Evolutionary conservation across 2,888 invertebrate genomes (phyloP).

Genomic region (Aplocera efformata): DNA sequence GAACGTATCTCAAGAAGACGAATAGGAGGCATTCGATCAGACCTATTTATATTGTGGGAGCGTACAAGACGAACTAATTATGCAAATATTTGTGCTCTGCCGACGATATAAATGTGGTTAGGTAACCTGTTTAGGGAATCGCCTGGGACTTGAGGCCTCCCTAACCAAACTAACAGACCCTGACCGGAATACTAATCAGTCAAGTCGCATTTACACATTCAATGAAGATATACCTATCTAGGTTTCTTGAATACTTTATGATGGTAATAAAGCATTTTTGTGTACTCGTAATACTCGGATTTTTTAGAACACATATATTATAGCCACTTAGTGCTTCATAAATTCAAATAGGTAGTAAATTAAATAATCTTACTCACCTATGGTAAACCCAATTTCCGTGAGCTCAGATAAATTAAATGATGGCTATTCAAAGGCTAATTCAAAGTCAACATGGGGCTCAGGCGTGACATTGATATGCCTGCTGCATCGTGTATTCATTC

Average conservation of each 20-base stretch:
- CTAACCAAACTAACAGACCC: slow-evolving; percentile 64
- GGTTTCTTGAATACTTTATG: slow-evolving; percentile 16
- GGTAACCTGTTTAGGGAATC: slow-evolving; percentile 74
- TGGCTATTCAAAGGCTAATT: slow-evolving; percentile 1
- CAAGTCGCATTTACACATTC: slow-evolving; percentile 52
- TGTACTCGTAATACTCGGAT: too few relatives aligned
- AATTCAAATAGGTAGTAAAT: too few relatives aligned
- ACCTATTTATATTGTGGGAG: slow-evolving; percentile 48
- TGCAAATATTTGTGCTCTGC: slow-evolving; percentile 68
- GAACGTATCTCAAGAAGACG: slow-evolving; percentile 25
- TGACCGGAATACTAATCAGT: slow-evolving; percentile 66
- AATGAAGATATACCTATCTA: slow-evolving; percentile 55
- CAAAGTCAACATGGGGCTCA: slow-evolving; percentile 1
- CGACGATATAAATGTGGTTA: slow-evolving; percentile 70
- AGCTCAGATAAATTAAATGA: slow-evolving; percentile 1
- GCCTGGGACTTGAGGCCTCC: slow-evolving; percentile 60
- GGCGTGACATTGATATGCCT: too few relatives aligned
- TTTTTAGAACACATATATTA: too few relatives aligned
- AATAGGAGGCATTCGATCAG: slow-evolving; percentile 37
- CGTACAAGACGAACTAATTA: slow-evolving; percentile 62
- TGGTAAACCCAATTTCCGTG: too few relatives aligned
- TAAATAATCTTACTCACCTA: too few relatives aligned
- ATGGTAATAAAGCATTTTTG: slow-evolving; percentile 25
- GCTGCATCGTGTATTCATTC: too few relatives aligned
- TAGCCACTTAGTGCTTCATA: too few relatives aligned